Evolutionary conservation across 2,113 vertebrate genomes (phyloP).

Genomic region (Motacilla alba): DNA sequence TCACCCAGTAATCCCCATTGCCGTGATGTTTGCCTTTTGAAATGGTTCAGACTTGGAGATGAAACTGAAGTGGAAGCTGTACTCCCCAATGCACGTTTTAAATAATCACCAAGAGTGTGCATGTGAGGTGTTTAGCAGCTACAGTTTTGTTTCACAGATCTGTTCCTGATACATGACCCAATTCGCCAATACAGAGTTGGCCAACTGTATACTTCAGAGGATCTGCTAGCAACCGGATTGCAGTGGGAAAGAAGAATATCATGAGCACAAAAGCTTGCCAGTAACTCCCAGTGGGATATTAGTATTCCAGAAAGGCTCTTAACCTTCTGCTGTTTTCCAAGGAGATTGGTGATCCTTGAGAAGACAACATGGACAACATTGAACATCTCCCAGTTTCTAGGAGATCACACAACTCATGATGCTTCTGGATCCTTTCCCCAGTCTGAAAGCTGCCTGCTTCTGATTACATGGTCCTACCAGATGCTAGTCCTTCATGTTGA

Average conservation of each 20-base stretch:
- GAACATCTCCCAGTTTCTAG: background rate
- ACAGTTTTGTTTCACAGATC: background rate
- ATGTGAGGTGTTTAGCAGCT: background rate
- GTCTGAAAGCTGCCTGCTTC: background rate
- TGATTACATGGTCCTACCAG: background rate
- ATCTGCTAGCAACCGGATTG: background rate
- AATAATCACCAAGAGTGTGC: background rate
- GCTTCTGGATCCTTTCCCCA: background rate
- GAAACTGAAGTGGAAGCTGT: background rate
- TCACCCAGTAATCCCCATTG: background rate
- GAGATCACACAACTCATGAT: background rate
- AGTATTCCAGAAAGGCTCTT: background rate
- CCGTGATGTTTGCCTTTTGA: background rate
- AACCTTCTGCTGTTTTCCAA: background rate
- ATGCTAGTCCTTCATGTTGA: background rate
- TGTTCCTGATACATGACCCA: background rate
- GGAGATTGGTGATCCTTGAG: background rate
- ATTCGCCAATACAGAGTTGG: background rate
- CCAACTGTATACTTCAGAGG: background rate
- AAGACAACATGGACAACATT: rapidly evolving
- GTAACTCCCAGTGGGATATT: background rate
- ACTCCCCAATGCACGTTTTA: background rate
- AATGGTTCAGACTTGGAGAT: background rate
- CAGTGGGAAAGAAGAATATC: background rate
- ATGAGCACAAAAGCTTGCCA: background rate